These are phyloP conservation scores for Drosophila anceps DNA, from an alignment of 2,888 invertebrate species.

Conservation along the genomic window DNA sequence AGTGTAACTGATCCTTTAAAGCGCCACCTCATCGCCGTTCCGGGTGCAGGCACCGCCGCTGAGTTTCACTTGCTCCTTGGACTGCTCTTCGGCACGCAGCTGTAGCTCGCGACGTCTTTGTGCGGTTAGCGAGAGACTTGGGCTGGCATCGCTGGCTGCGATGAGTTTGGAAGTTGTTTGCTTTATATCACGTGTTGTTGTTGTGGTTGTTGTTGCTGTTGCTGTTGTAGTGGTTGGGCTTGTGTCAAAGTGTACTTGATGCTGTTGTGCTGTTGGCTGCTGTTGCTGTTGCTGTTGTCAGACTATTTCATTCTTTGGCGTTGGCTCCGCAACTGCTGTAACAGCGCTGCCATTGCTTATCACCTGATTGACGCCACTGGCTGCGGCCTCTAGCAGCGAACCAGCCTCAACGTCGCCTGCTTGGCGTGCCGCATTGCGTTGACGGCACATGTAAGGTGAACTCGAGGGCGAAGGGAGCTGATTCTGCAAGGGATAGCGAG, in stretches of 20 bases:
- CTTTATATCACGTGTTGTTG: slow-evolving; percentile 73
- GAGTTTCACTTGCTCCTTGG: slow-evolving; percentile 71
- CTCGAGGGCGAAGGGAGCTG: slow-evolving; percentile 91
- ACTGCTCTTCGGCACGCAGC: slow-evolving; percentile 72
- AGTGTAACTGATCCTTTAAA: slow-evolving; percentile 51
- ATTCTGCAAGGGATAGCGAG: slow-evolving; percentile 71
- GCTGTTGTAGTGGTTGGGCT: slow-evolving; percentile 27
- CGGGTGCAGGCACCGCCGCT: slow-evolving; percentile 57
- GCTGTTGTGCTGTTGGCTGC: slow-evolving; percentile 36
- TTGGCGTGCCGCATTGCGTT: slow-evolving; percentile 89
- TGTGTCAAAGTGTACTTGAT: slow-evolving; percentile 48
- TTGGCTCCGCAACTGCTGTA: slow-evolving; percentile 51
- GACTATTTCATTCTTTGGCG: slow-evolving; percentile 81
- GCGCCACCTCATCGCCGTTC: slow-evolving; percentile 82
- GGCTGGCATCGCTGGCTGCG: slow-evolving; percentile 44
- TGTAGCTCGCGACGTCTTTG: slow-evolving; percentile 77
- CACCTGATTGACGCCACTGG: slow-evolving; percentile 69
- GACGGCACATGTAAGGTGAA: slow-evolving; percentile 93
- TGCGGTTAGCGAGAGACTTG: slow-evolving; percentile 67
- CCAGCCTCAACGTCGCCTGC: slow-evolving; percentile 85
- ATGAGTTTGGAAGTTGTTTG: slow-evolving; percentile 59
- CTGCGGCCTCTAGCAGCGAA: slow-evolving; percentile 82
- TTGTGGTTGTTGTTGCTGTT: neutral
- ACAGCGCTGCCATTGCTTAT: slow-evolving; percentile 54
- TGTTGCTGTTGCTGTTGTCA: slow-evolving; percentile 82